A percentile compares a stretch with the other conserved stretches of the same genome.
These are phyloP conservation scores for Nemurella pictetii DNA, from an alignment of 2,888 invertebrate species.

Conservation along the genomic window DNA sequence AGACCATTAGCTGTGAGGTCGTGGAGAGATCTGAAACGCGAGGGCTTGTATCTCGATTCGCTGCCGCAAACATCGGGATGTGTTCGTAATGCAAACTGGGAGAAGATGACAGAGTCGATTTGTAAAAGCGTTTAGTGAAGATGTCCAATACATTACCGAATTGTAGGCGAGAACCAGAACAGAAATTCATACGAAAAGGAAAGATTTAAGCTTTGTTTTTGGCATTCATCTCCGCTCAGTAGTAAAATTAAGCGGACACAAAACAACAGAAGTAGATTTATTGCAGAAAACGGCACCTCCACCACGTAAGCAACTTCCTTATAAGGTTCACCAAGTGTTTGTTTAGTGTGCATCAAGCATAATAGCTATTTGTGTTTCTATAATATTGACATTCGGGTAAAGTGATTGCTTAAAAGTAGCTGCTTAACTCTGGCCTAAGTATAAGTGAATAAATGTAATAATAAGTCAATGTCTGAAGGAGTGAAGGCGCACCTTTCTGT, in stretches of 20 bases:
- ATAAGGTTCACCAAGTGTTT: too few species aligned
- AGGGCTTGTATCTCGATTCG: background rate
- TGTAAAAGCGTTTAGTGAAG: too few species aligned
- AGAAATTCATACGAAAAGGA: too few species aligned
- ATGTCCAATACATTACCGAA: too few species aligned
- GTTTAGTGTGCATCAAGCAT: too few species aligned
- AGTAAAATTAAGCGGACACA: background rate
- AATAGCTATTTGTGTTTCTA: background rate
- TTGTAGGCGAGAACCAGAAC: too few species aligned
- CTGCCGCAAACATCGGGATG: too few species aligned
- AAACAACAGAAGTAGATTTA: background rate
- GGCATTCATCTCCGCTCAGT: too few species aligned
- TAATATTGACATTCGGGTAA: background rate
- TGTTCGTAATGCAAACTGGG: too few species aligned
- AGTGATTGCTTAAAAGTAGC: background rate
- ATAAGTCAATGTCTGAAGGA: conserved; percentile 27
- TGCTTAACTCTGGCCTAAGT: background rate
- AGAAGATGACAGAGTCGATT: too few species aligned
- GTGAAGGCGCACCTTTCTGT: conserved; percentile 1
- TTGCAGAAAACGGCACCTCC: background rate
- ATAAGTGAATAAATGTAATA: conserved; percentile 26
- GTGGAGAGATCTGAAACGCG: background rate
- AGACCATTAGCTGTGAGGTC: conserved; percentile 16
- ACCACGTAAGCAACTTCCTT: background rate
- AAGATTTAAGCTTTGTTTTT: too few species aligned